phyloP scores from a whole-genome alignment of 2,888 invertebrate species.

The Oscheius myriophilus region DNA sequence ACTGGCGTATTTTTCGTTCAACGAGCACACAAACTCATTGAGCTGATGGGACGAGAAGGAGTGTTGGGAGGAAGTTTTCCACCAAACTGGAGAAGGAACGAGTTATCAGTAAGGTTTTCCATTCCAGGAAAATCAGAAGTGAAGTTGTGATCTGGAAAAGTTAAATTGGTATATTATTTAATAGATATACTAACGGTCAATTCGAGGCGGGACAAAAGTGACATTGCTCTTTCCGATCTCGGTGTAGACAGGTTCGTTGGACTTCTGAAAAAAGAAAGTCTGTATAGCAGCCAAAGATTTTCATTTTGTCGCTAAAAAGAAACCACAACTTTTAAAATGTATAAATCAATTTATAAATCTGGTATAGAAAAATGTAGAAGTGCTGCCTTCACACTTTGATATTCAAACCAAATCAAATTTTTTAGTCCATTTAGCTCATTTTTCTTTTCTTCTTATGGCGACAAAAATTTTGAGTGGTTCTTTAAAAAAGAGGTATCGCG shows the following conservation, averaged over 20 bases:
- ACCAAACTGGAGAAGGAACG: conserved; percentile 31
- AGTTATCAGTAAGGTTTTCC: conserved; percentile 45
- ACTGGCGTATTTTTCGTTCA: too few relatives aligned
- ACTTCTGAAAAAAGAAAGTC: conserved; percentile 5
- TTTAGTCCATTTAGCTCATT: too few relatives aligned
- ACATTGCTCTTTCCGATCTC: conserved; percentile 25
- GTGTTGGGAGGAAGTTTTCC: conserved; percentile 11
- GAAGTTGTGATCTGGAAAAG: conserved; percentile 37
- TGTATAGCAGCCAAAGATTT: neutral
- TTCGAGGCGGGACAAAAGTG: conserved; percentile 35
- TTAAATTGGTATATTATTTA: neutral
- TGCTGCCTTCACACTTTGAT: too few relatives aligned
- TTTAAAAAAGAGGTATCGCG: too few relatives aligned
- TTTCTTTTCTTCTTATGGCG: too few relatives aligned
- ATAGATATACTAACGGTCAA: conserved; percentile 23
- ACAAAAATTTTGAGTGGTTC: too few relatives aligned
- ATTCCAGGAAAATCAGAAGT: conserved; percentile 50
- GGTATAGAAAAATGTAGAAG: too few relatives aligned
- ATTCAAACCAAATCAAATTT: too few relatives aligned
- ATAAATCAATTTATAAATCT: too few relatives aligned
- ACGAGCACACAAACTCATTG: neutral
- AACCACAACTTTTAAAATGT: too few relatives aligned
- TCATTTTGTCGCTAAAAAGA: too few relatives aligned
- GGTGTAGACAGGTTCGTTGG: conserved; percentile 23
- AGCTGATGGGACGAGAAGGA: conserved; percentile 39